Conservation (phyloP, 1,140 invertebrate genomes). For the Bombus pascuorum region DNA sequence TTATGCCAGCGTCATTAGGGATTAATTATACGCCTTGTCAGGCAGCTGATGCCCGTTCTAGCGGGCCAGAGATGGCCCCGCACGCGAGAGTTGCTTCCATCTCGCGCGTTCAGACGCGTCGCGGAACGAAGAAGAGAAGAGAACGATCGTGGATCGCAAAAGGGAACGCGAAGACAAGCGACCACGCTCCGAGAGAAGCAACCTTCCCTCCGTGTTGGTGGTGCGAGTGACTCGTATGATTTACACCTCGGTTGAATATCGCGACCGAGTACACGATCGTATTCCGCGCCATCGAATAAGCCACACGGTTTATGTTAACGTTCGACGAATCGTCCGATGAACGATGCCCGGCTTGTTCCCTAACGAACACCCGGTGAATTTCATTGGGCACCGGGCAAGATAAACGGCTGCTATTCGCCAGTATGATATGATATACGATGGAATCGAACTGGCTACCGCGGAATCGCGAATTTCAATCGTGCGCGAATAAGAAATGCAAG, state of each 20-base stretch:
- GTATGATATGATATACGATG: no score
- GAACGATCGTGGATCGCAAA: neutral
- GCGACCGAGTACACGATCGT: constrained; percentile 35
- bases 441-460: no score
- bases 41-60: constrained; percentile 75
- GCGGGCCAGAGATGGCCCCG: constrained; percentile 61
- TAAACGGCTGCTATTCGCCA: neutral
- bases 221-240: constrained; percentile 54
- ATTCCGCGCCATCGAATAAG: constrained; percentile 12
- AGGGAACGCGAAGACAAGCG: constrained; percentile 24
- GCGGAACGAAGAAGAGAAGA: neutral
- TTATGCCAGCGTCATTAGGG: constrained; percentile 79
- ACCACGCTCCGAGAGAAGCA: constrained; percentile 5
- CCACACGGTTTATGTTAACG: constrained; percentile 32
- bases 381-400: neutral
- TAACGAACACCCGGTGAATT: constrained; percentile 13
- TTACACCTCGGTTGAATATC: constrained; percentile 66
- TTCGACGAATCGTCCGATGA: constrained; percentile 25
- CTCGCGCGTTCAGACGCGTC: constrained; percentile 12
- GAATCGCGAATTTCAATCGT: no score
- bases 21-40: constrained; percentile 80
- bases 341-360: neutral
- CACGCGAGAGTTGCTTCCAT: constrained; percentile 57
- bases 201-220: constrained; percentile 40
- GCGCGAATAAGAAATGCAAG: no score